These are phyloP conservation scores for Solea solea DNA, from an alignment of 2,113 vertebrate species.

Conservation along the genomic window DNA sequence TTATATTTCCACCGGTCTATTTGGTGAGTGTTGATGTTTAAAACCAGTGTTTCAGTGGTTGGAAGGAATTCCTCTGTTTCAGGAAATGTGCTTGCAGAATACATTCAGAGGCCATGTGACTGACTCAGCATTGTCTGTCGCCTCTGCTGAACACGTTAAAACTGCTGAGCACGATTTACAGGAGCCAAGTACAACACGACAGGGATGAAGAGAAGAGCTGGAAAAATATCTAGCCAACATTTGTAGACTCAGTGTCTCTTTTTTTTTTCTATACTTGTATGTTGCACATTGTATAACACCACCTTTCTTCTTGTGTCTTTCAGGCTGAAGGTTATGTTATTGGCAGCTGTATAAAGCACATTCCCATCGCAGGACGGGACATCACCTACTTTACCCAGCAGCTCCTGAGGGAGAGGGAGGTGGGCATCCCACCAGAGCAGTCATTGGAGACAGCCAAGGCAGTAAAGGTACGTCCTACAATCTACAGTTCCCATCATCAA, in stretches of 20 bases:
- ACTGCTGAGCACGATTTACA: neutral
- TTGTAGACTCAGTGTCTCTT: neutral
- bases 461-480: slow-evolving; percentile 87
- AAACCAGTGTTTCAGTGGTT: slow-evolving; percentile 32
- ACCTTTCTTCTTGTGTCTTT: neutral
- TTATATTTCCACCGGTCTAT: neutral
- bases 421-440: slow-evolving; percentile 98
- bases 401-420: slow-evolving; percentile 93
- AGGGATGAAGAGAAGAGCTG: neutral
- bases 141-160: slow-evolving; percentile 16
- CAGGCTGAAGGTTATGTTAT: slow-evolving; percentile 99
- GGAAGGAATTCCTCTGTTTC: slow-evolving; percentile 34
- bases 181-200: slow-evolving; percentile 31
- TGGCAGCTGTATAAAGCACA: slow-evolving; percentile 99
- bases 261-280: neutral
- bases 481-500: neutral
- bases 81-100: slow-evolving; percentile 54
- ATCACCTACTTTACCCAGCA: slow-evolving; percentile 99
- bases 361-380: slow-evolving; percentile 97
- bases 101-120: slow-evolving; percentile 17
- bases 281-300: neutral
- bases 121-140: slow-evolving; percentile 42
- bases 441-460: slow-evolving; percentile 98
- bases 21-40: slow-evolving; percentile 1
- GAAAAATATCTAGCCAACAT: neutral